Conservation (phyloP, 2,113 vertebrate genomes). For the Mesitornis unicolor region DNA sequence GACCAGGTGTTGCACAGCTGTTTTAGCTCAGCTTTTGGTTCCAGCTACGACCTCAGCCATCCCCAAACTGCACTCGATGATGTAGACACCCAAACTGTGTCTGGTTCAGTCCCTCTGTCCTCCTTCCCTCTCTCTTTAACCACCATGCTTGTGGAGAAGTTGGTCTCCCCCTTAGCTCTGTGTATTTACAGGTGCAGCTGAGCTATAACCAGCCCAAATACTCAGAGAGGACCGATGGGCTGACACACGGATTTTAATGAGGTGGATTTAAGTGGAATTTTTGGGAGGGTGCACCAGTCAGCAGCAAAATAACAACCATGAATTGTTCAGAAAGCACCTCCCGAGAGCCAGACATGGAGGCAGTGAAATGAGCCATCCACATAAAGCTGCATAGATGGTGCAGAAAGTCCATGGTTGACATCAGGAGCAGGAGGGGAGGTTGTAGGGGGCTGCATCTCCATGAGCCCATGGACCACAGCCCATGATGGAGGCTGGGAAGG, state of each 20-base stretch:
- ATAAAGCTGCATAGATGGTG: accelerated
- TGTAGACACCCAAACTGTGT: neutral
- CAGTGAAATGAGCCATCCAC: neutral
- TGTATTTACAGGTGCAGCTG: neutral
- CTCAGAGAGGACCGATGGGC: accelerated
- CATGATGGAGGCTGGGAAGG: neutral
- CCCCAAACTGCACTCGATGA: neutral
- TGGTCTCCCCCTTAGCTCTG: neutral
- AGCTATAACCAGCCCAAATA: neutral
- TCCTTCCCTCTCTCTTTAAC: neutral
- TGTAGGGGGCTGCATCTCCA: neutral
- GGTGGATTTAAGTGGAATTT: neutral
- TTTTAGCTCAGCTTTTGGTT: neutral
- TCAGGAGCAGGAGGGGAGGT: neutral
- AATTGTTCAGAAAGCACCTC: neutral
- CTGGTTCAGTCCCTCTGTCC: neutral
- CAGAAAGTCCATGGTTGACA: neutral
- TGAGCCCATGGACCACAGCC: neutral
- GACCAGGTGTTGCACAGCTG: neutral
- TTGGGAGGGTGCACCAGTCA: neutral
- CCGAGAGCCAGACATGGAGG: accelerated
- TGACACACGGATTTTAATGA: neutral
- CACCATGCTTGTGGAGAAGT: neutral
- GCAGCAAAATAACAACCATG: neutral
- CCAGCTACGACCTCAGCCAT: neutral